Conservation (phyloP, 2,888 invertebrate genomes). For the Seira sanloemensis region DNA sequence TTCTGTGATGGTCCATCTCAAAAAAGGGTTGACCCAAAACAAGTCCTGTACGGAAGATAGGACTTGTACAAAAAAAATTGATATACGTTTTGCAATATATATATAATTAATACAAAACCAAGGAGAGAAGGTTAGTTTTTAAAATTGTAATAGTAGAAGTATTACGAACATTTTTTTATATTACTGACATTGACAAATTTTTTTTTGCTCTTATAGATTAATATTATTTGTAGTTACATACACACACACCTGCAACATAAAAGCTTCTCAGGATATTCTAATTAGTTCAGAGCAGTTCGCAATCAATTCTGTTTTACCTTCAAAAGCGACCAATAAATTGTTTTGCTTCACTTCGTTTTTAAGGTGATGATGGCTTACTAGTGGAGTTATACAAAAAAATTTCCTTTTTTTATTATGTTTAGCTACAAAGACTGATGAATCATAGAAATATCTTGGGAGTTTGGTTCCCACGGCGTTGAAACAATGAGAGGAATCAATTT, state of each 20-base stretch:
- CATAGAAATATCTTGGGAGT: constrained; percentile 62
- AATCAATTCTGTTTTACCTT: constrained; percentile 42
- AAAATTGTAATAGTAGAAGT: constrained; percentile 30
- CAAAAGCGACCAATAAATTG: constrained; percentile 48
- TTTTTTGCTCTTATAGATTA: constrained; percentile 12
- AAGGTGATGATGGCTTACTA: constrained; percentile 48
- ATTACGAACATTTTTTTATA: constrained; percentile 41
- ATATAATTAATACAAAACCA: constrained; percentile 41
- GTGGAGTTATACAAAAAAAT: constrained; percentile 65
- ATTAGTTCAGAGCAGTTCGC: constrained; percentile 11
- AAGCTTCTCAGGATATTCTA: constrained; percentile 53
- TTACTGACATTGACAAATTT: constrained; percentile 43
- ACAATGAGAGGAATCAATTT: constrained; percentile 71
- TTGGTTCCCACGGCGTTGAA: constrained; percentile 55
- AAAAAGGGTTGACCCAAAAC: constrained; percentile 56
- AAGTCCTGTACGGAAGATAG: constrained; percentile 38
- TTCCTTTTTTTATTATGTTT: too few species aligned
- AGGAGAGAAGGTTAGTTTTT: constrained; percentile 35
- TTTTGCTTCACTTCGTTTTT: constrained; percentile 17
- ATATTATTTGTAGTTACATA: constrained; percentile 51
- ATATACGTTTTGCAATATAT: constrained; percentile 19
- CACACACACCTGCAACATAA: constrained; percentile 57
- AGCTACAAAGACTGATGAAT: constrained; percentile 62
- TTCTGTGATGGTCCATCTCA: constrained; percentile 60
- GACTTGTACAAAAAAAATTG: constrained; percentile 49